A percentile compares a stretch with the other conserved stretches of the same genome.
phyloP scores from a whole-genome alignment of 2,113 vertebrate species.

The Vanacampus margaritifer region DNA sequence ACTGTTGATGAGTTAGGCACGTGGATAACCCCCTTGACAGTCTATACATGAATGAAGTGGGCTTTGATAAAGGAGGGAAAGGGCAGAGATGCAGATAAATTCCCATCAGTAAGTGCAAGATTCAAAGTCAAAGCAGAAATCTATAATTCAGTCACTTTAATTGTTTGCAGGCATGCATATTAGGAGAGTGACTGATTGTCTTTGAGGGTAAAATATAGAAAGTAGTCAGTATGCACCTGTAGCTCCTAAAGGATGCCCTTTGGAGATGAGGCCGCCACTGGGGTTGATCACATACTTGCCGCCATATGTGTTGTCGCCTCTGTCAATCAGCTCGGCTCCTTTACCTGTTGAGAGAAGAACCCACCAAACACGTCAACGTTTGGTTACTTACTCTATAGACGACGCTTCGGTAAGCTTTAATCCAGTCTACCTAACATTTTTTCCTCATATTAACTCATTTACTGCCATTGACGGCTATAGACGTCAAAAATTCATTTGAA shows the following conservation, averaged over 20 bases:
- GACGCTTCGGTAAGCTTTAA: no score
- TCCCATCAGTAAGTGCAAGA: not conserved
- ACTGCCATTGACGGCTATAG: no score
- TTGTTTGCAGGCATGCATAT: no score
- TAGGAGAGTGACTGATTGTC: constrained; percentile 30
- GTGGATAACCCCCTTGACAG: no score
- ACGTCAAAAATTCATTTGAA: no score
- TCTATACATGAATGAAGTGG: not conserved
- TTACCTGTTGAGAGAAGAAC: constrained; percentile 68
- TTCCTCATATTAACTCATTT: no score
- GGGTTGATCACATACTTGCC: constrained; percentile 97
- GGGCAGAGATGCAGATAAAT: no score
- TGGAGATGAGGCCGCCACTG: constrained; percentile 95
- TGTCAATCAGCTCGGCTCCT: constrained; percentile 88
- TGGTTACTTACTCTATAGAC: no score
- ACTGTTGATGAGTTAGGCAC: no score
- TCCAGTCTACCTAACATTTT: no score
- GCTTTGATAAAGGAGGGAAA: not conserved
- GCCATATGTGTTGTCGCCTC: constrained; percentile 94
- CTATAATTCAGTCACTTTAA: no score
- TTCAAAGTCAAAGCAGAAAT: no score
- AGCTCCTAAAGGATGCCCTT: constrained; percentile 94
- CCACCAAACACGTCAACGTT: not conserved
- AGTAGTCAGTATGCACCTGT: constrained; percentile 87
- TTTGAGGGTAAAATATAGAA: not conserved